Percentiles rank a stretch among this genome's conserved stretches.
Conservation (phyloP, 2,113 vertebrate species). For the Ciconia stormi region DNA sequence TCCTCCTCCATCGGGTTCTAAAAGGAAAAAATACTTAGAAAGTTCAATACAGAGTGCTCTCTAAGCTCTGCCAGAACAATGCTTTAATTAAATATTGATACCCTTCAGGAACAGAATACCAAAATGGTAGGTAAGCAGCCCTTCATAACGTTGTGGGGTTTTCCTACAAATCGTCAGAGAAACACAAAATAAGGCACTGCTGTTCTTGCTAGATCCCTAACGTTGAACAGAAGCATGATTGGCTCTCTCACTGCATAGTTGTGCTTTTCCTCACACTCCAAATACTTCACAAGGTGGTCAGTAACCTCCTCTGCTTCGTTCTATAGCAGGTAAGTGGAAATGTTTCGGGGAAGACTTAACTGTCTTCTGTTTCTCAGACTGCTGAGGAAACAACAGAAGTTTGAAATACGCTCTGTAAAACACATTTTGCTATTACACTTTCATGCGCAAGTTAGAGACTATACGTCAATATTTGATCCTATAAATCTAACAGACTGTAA, state of each 20-base stretch:
- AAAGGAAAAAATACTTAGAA: neutral
- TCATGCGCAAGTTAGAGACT: neutral
- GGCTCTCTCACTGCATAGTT: neutral
- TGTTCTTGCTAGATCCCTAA: neutral
- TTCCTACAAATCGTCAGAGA: neutral
- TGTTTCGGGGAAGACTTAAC: constrained; percentile 60
- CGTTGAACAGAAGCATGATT: neutral
- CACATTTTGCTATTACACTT: neutral
- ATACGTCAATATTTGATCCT: constrained; percentile 76
- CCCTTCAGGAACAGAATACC: neutral
- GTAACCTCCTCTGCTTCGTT: constrained; percentile 68
- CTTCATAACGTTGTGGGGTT: neutral
- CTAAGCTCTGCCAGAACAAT: neutral
- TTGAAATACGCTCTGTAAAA: neutral
- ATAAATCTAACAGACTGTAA: constrained; percentile 74
- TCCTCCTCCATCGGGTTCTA: neutral
- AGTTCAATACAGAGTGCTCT: neutral
- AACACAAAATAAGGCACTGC: neutral
- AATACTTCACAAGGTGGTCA: constrained; percentile 34
- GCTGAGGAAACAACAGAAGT: constrained; percentile 39
- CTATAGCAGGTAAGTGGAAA: constrained; percentile 76
- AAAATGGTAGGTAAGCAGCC: neutral
- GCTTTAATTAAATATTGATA: neutral
- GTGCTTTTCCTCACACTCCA: neutral
- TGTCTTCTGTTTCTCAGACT: constrained; percentile 78